A percentile compares a stretch with the other conserved stretches of the same genome.
phyloP scores from a whole-genome alignment of 1,140 invertebrate species.

The Chrysopa pallens region DNA sequence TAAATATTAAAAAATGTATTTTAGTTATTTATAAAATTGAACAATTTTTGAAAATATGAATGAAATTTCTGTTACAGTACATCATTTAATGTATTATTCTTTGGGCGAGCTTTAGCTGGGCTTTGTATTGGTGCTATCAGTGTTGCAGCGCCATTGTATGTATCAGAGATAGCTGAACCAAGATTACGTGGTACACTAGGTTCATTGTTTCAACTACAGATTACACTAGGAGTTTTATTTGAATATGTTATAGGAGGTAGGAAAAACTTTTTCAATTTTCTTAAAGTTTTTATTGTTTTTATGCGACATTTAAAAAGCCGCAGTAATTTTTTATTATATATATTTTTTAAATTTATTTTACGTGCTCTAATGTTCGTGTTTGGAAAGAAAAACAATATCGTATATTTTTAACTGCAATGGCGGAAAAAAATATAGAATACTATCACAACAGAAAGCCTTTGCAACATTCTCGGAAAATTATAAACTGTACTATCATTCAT shows the following conservation, averaged over 20 bases:
- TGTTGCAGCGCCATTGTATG: slow-evolving; percentile 39
- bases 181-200: slow-evolving; percentile 39
- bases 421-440: no score
- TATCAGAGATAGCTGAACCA: slow-evolving; percentile 46
- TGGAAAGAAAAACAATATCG: no score
- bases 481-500: no score
- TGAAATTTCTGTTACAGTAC: slow-evolving; percentile 15
- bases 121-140: slow-evolving; percentile 40
- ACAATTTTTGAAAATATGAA: not conserved
- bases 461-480: no score
- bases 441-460: no score
- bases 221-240: slow-evolving; percentile 42
- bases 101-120: slow-evolving; percentile 44
- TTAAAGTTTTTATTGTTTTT: no score
- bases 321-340: no score
- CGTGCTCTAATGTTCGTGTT: no score
- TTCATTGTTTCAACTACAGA: slow-evolving; percentile 45
- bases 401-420: no score
- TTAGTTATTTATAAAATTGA: not conserved
- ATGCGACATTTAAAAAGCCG: no score
- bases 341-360: no score
- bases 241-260: slow-evolving; percentile 36
- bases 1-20: not conserved
- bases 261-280: no score
- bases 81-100: slow-evolving; percentile 28